phyloP scores from a whole-genome alignment of 2,113 vertebrate genomes.

The Macquaria australasica region DNA sequence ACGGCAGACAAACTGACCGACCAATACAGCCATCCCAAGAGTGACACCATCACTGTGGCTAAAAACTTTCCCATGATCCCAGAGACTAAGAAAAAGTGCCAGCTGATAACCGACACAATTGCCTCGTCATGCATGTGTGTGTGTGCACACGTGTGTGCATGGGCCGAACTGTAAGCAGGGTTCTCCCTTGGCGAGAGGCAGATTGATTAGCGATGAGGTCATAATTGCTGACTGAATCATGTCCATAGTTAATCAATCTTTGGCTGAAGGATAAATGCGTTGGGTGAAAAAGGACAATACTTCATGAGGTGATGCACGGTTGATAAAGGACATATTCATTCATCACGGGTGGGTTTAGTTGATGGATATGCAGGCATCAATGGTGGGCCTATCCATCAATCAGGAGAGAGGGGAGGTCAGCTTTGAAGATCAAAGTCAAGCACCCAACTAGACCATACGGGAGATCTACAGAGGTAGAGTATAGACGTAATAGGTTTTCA shows the following conservation, averaged over 20 bases:
- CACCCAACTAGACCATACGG: slow-evolving; percentile 45
- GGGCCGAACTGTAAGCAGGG: slow-evolving; percentile 53
- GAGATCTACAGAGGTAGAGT: slow-evolving; percentile 55
- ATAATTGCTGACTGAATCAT: slow-evolving; percentile 84
- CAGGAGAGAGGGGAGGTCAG: slow-evolving; percentile 78
- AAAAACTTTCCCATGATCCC: slow-evolving; percentile 73
- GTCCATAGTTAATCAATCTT: slow-evolving; percentile 83
- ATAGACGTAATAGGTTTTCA: slow-evolving; percentile 62
- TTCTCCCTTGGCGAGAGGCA: slow-evolving; percentile 49
- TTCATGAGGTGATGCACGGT: slow-evolving; percentile 82
- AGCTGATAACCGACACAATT: slow-evolving; percentile 52
- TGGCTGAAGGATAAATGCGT: slow-evolving; percentile 79
- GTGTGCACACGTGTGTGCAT: neutral
- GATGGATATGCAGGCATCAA: slow-evolving; percentile 82
- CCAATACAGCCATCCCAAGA: slow-evolving; percentile 23
- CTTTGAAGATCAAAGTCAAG: slow-evolving; percentile 85
- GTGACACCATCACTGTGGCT: slow-evolving; percentile 20
- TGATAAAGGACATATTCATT: slow-evolving; percentile 85
- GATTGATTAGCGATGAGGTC: slow-evolving; percentile 84
- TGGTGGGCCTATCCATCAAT: slow-evolving; percentile 78
- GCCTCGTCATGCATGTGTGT: neutral
- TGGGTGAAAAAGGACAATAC: slow-evolving; percentile 80
- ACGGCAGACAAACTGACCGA: neutral
- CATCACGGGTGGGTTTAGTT: slow-evolving; percentile 79
- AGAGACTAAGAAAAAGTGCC: slow-evolving; percentile 18